Conservation (phyloP, 2,888 invertebrate species). For the Marronus borbonicus region DNA sequence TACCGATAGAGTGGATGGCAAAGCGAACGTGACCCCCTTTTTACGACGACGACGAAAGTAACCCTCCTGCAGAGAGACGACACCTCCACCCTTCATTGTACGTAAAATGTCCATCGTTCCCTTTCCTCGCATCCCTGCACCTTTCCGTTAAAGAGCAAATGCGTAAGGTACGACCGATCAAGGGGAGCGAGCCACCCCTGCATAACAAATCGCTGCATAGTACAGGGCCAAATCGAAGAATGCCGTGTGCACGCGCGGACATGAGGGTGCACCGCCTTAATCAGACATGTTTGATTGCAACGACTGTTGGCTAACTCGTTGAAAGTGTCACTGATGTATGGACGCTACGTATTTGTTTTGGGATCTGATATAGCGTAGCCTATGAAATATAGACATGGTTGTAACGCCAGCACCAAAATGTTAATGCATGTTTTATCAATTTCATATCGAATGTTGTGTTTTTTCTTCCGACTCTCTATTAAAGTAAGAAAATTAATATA, state of each 20-base stretch:
- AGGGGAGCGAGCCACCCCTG: conserved; percentile 61
- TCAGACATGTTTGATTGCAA: conserved; percentile 60
- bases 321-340: conserved; percentile 43
- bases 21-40: conserved; percentile 41
- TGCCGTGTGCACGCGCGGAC: conserved; percentile 59
- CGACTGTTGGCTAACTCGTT: conserved; percentile 30
- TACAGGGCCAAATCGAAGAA: conserved; percentile 63
- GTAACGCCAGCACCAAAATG: too few relatives aligned
- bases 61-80: conserved; percentile 29
- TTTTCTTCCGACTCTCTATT: too few relatives aligned
- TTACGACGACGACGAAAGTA: conserved; percentile 26
- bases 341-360: neutral
- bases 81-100: conserved; percentile 21
- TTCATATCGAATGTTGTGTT: too few relatives aligned
- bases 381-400: neutral
- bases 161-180: conserved; percentile 41
- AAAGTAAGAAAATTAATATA: too few relatives aligned
- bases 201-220: conserved; percentile 67
- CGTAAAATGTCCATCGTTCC: conserved; percentile 30
- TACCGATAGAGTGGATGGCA: conserved; percentile 14
- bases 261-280: conserved; percentile 58
- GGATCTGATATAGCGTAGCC: neutral
- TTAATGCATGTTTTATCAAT: too few relatives aligned
- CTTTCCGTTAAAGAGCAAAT: conserved; percentile 47
- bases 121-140: conserved; percentile 16